Conservation (phyloP, 2,113 vertebrate species). For the Terrapene triunguis region DNA sequence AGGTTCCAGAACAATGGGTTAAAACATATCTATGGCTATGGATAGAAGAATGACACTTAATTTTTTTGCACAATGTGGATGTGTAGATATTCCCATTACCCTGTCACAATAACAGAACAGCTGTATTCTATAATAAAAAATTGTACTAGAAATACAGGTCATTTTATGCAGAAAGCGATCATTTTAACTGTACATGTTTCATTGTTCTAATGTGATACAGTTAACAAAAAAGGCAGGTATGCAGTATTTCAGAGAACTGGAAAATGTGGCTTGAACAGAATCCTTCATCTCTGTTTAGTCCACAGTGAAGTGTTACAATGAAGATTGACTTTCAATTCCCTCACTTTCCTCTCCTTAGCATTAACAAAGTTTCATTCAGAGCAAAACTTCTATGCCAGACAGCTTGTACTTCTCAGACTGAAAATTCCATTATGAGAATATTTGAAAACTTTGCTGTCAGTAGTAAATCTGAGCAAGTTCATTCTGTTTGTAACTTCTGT, state of each 20-base stretch:
- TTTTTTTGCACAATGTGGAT: background rate
- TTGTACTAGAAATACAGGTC: background rate
- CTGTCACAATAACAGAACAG: background rate
- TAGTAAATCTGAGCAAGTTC: conserved; percentile 37
- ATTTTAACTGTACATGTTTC: background rate
- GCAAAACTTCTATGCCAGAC: background rate
- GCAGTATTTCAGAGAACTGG: background rate
- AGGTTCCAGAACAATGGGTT: background rate
- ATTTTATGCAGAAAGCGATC: background rate
- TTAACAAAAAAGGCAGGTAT: background rate
- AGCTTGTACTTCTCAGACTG: conserved; percentile 22
- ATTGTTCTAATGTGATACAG: background rate
- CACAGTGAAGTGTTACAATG: conserved; percentile 40
- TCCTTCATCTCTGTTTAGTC: conserved; percentile 59
- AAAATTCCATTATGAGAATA: conserved; percentile 36
- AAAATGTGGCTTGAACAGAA: conserved; percentile 26
- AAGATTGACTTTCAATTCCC: conserved; percentile 71
- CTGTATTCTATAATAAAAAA: background rate
- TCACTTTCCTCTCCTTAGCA: conserved; percentile 32
- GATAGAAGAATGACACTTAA: background rate
- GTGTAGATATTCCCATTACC: background rate
- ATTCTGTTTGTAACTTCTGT: conserved; percentile 44
- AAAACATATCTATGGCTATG: background rate
- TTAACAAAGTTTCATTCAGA: conserved; percentile 67
- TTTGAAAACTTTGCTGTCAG: conserved; percentile 57